Conservation (phyloP, 2,797 vertebrate species). For the Acridotheres tristis region DNA sequence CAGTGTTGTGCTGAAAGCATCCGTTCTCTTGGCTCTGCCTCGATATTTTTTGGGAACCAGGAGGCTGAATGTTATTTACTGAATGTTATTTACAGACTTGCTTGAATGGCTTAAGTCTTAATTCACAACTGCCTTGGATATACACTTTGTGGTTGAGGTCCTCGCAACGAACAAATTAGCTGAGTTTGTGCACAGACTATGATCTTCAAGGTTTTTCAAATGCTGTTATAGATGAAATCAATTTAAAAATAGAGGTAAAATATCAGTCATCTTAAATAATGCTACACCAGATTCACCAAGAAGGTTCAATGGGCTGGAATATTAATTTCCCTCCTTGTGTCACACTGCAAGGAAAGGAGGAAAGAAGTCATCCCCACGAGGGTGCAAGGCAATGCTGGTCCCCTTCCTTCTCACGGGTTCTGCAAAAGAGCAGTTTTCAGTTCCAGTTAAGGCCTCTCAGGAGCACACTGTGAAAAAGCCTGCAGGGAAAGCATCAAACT, state of each 20-base stretch:
- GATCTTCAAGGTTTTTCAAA: neutral
- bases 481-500: neutral
- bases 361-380: neutral
- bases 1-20: slow-evolving; percentile 21
- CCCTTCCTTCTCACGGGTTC: neutral
- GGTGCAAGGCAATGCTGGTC: neutral
- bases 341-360: neutral
- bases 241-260: neutral
- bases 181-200: neutral
- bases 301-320: neutral
- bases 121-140: neutral
- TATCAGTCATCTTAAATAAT: neutral
- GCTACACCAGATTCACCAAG: neutral
- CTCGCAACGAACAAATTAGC: slow-evolving; percentile 13
- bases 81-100: slow-evolving; percentile 15
- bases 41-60: neutral
- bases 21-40: neutral
- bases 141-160: neutral
- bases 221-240: neutral
- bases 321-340: neutral
- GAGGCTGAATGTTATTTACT: slow-evolving; percentile 7
- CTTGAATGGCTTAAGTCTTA: slow-evolving; percentile 32
- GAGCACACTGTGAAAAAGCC: neutral
- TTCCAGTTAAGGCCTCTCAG: neutral
- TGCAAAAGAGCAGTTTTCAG: neutral